A percentile compares a stretch with the other conserved stretches of the same genome.
These are phyloP conservation scores for Pocillopora meandrina DNA, from an alignment of 92 coral and sea anemone genomes.

Conservation along the genomic window DNA sequence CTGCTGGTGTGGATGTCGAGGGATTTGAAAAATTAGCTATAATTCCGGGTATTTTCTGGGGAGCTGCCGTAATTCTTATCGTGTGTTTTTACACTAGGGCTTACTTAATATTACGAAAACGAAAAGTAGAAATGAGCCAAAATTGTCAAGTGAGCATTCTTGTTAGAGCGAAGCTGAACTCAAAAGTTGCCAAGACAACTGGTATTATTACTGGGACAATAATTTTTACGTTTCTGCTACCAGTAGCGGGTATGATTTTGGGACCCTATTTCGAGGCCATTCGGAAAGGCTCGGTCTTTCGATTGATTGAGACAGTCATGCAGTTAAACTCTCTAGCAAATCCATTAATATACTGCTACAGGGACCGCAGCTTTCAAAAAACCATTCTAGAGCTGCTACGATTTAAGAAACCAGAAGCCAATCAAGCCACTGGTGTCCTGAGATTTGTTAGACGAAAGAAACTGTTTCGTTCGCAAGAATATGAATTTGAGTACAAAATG, in stretches of 20 bases:
- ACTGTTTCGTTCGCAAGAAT: too few relatives aligned
- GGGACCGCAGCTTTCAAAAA: not conserved
- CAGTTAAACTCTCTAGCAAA: not conserved
- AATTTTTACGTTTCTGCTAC: not conserved
- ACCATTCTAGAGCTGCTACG: too few relatives aligned
- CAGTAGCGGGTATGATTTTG: not conserved
- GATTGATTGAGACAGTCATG: too few relatives aligned
- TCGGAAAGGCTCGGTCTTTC: not conserved
- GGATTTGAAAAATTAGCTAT: not conserved
- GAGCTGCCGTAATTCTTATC: not conserved
- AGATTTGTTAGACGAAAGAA: too few relatives aligned
- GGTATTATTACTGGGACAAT: not conserved
- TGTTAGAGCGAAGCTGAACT: not conserved
- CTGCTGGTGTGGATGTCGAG: not conserved
- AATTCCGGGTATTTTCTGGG: not conserved
- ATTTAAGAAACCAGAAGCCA: too few relatives aligned
- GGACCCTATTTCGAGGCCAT: not conserved
- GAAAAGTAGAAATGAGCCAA: not conserved
- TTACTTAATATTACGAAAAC: not conserved
- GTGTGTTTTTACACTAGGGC: not conserved
- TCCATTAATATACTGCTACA: not conserved
- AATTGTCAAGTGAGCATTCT: not conserved
- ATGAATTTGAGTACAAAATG: too few relatives aligned
- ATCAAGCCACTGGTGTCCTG: too few relatives aligned
- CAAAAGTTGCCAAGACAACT: not conserved